Evolutionary conservation across 2,888 invertebrate species (phyloP).

Genomic region (Pheosia tremula): DNA sequence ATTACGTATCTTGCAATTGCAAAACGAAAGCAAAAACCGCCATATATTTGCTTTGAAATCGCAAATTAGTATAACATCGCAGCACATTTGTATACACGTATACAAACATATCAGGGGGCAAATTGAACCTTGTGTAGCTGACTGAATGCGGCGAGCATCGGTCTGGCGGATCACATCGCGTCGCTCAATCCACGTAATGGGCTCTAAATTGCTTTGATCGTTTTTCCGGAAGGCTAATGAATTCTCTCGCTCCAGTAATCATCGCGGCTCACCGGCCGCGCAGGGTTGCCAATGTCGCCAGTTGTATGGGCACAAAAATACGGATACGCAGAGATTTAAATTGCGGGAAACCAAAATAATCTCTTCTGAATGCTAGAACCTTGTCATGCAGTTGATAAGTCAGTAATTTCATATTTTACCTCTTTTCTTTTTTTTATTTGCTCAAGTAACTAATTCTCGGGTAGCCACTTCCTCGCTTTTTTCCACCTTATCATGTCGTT

Average conservation of each 20-base stretch:
- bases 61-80: too few species aligned
- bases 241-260: conserved; percentile 75
- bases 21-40: too few species aligned
- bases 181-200: conserved; percentile 62
- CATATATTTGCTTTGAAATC: too few species aligned
- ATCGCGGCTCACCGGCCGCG: conserved; percentile 43
- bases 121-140: neutral
- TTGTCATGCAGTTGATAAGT: too few species aligned
- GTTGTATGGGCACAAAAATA: neutral
- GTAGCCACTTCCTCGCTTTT: too few species aligned
- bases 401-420: too few species aligned
- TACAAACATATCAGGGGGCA: neutral
- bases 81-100: neutral
- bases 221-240: conserved; percentile 80
- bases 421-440: too few species aligned
- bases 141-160: conserved; percentile 17
- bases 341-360: too few species aligned
- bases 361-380: too few species aligned
- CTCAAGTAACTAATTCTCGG: too few species aligned
- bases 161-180: conserved; percentile 27
- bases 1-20: too few species aligned
- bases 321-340: neutral
- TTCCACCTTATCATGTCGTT: too few species aligned
- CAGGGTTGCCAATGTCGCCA: conserved; percentile 1
- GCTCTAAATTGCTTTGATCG: conserved; percentile 80